phyloP scores from a whole-genome alignment of 1,140 invertebrate genomes.

The Watersipora subatra region DNA sequence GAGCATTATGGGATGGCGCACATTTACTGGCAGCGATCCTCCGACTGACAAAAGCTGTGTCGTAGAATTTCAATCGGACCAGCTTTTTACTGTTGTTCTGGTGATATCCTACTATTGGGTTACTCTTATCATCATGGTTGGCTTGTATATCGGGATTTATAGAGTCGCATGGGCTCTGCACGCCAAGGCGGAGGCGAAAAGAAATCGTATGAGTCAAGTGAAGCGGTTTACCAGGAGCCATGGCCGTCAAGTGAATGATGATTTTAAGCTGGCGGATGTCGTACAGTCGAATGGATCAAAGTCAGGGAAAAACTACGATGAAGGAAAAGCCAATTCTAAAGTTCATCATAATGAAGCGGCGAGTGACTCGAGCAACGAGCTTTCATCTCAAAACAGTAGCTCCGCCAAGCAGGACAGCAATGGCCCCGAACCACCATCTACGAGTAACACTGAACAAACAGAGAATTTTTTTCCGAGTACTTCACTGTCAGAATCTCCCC shows the following conservation, averaged over 20 bases:
- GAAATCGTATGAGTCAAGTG: conserved; percentile 45
- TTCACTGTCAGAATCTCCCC: background rate
- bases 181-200: conserved; percentile 68
- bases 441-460: background rate
- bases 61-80: conserved; percentile 94
- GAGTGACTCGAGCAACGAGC: background rate
- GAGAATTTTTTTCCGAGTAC: background rate
- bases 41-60: conserved; percentile 70
- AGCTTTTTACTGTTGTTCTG: conserved; percentile 86
- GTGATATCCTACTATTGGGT: conserved; percentile 98
- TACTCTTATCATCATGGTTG: conserved; percentile 46
- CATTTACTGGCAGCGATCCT: conserved; percentile 69
- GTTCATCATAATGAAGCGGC: background rate
- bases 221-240: background rate
- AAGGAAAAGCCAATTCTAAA: background rate
- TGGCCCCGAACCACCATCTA: background rate
- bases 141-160: conserved; percentile 89
- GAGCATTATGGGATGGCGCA: conserved; percentile 97
- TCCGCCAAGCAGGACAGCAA: background rate
- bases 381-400: background rate
- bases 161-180: conserved; percentile 96
- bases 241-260: background rate
- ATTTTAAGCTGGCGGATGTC: background rate
- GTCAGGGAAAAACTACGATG: background rate
- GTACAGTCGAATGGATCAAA: background rate